Evolutionary conservation across 2,888 invertebrate genomes (phyloP).

Genomic region (Galerucella pusilla): DNA sequence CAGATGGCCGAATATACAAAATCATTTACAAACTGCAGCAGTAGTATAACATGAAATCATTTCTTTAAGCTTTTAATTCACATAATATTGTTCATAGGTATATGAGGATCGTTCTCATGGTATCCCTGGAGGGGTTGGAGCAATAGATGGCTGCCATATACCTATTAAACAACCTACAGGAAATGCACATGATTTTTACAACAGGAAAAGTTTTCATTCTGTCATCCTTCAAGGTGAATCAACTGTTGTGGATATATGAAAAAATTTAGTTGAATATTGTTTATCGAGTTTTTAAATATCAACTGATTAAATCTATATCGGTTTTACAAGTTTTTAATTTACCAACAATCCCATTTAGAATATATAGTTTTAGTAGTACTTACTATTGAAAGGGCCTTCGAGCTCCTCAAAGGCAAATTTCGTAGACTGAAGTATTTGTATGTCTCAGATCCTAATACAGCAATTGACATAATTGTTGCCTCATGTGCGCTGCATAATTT

Average conservation of each 20-base stretch:
- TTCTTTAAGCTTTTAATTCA: neutral
- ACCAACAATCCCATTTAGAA: too few relatives aligned
- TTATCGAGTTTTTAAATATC: too few relatives aligned
- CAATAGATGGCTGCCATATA: slow-evolving; percentile 38
- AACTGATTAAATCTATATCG: too few relatives aligned
- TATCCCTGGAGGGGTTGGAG: slow-evolving; percentile 34
- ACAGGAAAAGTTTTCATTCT: slow-evolving; percentile 35
- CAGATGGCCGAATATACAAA: slow-evolving; percentile 7
- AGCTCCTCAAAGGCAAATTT: too few relatives aligned
- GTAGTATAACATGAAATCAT: neutral
- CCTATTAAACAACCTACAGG: slow-evolving; percentile 24
- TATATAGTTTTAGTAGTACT: too few relatives aligned
- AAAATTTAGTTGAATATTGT: too few relatives aligned
- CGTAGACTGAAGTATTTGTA: too few relatives aligned
- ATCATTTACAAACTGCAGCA: slow-evolving; percentile 2
- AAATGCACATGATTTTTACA: slow-evolving; percentile 19
- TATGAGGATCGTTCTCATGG: slow-evolving; percentile 29
- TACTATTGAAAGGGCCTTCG: too few relatives aligned
- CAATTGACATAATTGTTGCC: too few relatives aligned
- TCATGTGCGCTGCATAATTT: too few relatives aligned
- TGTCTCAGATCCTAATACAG: too few relatives aligned
- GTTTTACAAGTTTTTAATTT: too few relatives aligned
- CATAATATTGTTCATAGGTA: slow-evolving; percentile 6
- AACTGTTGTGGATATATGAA: neutral
- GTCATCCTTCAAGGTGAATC: slow-evolving; percentile 36